Base-by-base conservation (phyloP, 1,140 invertebrate genomes). In the Lordiphosa collinella region DNA sequence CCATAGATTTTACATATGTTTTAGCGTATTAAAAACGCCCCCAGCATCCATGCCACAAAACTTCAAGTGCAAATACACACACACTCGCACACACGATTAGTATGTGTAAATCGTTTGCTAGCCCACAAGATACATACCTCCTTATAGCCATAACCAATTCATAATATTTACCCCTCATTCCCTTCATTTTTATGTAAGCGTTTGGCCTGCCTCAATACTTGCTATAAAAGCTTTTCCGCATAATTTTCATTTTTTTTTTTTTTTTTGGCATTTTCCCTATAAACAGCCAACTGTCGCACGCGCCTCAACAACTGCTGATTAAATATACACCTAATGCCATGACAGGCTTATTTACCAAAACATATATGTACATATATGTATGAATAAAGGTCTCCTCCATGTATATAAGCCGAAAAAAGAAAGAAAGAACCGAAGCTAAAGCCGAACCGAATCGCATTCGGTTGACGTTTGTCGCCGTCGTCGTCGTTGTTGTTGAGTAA, bases 201-300 rank as follows among this genome's bases (percentile, higher is more conserved):
- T 49, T 14, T 36, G 62, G 62, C 51, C 35, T 76, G 63, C 58
- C 55, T 54, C 53, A 56, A 69, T 65, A 54, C 51, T 63, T 67
- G 57, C 75, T 58, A 36, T 11, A 49, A 62, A 64, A 68, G 68
- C 68, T 78, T 80, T 80, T 80, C 75, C 76, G 70, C 51, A 75
- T 74, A 55, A 75, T 70, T 69, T 79, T 75, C 56, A 25, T 38
- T 53, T 51, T 63, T 34, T 48, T 67, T 32, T 35, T 40, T 37
- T 48, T 31, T n/a, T 3, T 43, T 8, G 29, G 53, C 67, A 49
- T 18, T 71, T 70, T 60, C 50, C 52, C 55, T 41, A 68, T 68
- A 49, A 74, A 73, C 64, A 62, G 63, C 63, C 70, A 75, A 74
- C 61, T 58, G 65, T 75, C 75, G 76, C 76, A 71, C 51, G 60